Percentiles rank a stretch among this genome's conserved stretches.
These are phyloP conservation scores for Sardina pilchardus DNA, from an alignment of 2,113 vertebrate genomes.

Conservation along the genomic window DNA sequence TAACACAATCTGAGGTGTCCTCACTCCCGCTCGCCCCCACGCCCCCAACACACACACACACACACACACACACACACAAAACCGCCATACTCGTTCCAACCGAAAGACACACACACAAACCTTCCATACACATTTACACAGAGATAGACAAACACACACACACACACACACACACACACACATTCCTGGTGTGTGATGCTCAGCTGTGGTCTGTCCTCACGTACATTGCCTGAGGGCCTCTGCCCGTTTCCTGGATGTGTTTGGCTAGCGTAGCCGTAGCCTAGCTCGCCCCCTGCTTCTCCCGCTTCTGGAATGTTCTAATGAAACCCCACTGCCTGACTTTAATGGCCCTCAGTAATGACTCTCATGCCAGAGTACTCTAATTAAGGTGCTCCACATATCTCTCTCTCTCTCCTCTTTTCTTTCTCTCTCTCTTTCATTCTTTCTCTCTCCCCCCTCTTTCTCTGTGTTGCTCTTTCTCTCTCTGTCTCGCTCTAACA, in stretches of 20 bases:
- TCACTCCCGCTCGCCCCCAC: background rate
- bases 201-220: background rate
- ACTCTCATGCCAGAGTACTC: constrained; percentile 26
- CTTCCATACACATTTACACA: background rate
- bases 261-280: too few species aligned
- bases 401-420: background rate
- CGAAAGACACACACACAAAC: background rate
- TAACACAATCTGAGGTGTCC: background rate
- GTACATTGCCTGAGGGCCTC: background rate
- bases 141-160: background rate
- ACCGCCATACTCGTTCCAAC: background rate
- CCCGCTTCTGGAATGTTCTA: constrained; percentile 31
- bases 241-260: background rate
- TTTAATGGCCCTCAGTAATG: constrained; percentile 33
- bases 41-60: background rate
- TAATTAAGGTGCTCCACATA: constrained; percentile 15
- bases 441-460: background rate
- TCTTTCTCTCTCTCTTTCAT: background rate
- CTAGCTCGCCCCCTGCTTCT: too few species aligned
- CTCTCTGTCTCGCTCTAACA: background rate
- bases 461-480: background rate
- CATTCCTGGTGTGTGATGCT: background rate
- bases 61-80: background rate
- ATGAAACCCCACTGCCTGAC: constrained; percentile 20
- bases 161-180: background rate